Conservation (phyloP, 2,113 vertebrate genomes). For the Peromyscus polionotus region DNA sequence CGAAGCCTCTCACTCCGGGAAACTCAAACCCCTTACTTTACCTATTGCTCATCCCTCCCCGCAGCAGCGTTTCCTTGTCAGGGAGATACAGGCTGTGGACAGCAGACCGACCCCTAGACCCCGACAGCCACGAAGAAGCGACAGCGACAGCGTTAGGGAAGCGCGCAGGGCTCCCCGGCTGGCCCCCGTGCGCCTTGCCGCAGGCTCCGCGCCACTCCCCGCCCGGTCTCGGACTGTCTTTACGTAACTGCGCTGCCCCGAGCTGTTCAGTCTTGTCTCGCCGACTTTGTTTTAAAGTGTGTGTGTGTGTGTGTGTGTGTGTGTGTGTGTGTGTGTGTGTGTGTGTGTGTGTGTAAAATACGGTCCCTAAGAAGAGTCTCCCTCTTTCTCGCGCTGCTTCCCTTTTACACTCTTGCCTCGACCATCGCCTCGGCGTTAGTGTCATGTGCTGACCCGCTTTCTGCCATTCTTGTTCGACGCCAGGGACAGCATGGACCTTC, state of each 20-base stretch:
- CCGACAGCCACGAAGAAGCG: background rate
- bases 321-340: slow-evolving; percentile 46
- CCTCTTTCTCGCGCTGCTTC: background rate
- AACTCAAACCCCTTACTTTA: background rate
- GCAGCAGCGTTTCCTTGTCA: background rate
- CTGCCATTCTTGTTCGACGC: slow-evolving; percentile 30
- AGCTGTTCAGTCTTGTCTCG: slow-evolving; percentile 81
- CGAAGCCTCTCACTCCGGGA: background rate
- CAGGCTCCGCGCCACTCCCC: slow-evolving; percentile 63
- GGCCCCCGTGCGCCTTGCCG: slow-evolving; percentile 37
- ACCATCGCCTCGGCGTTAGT: background rate
- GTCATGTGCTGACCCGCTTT: background rate
- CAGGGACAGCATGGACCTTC: background rate
- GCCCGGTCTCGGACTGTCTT: slow-evolving; percentile 66
- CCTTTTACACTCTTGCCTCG: background rate
- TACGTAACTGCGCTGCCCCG: slow-evolving; percentile 76
- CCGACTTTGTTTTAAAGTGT: slow-evolving; percentile 71
- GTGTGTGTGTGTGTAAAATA: slow-evolving; percentile 33
- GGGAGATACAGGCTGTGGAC: background rate
- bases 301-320: slow-evolving; percentile 54
- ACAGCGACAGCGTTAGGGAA: background rate
- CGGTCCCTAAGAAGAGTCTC: background rate
- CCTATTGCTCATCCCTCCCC: background rate
- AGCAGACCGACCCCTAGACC: background rate
- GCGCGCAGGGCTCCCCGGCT: background rate